Percentiles rank a stretch among this genome's conserved stretches.
Conservation (phyloP, 2,113 vertebrate genomes). For the Megaceryle maxima region DNA sequence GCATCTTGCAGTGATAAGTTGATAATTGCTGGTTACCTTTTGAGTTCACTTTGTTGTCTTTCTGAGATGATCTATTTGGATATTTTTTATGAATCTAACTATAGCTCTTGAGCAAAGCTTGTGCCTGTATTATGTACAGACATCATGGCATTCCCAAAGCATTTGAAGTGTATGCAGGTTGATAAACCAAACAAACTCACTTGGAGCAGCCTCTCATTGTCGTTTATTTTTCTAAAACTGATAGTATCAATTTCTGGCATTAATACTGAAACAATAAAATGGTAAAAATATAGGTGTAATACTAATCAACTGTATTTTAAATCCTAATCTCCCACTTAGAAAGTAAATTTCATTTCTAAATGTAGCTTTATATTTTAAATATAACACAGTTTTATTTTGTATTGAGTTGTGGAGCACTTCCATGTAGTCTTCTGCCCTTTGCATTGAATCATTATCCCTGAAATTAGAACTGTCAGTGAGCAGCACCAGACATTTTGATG, state of each 20-base stretch:
- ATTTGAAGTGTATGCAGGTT: not conserved
- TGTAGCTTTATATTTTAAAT: not conserved
- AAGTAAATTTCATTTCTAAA: not conserved
- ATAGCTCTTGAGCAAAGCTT: not conserved
- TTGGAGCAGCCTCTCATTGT: not conserved
- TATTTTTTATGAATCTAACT: not conserved
- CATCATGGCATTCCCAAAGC: not conserved
- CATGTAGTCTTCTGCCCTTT: not conserved
- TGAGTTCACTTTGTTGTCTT: not conserved
- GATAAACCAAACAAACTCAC: not conserved
- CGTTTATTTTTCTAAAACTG: not conserved
- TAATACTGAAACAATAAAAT: not conserved
- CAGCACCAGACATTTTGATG: not conserved
- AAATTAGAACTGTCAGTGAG: not conserved
- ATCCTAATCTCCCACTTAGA: not conserved
- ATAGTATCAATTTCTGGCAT: not conserved
- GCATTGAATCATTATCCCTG: not conserved
- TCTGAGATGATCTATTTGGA: not conserved
- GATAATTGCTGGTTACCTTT: not conserved
- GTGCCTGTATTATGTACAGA: not conserved
- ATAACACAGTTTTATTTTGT: not conserved
- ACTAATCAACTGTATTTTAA: not conserved
- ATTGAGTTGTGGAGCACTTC: not conserved
- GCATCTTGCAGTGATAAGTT: not conserved
- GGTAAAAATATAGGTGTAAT: not conserved